Conservation (phyloP, 2,113 vertebrate species). For the Penelope pileata region DNA sequence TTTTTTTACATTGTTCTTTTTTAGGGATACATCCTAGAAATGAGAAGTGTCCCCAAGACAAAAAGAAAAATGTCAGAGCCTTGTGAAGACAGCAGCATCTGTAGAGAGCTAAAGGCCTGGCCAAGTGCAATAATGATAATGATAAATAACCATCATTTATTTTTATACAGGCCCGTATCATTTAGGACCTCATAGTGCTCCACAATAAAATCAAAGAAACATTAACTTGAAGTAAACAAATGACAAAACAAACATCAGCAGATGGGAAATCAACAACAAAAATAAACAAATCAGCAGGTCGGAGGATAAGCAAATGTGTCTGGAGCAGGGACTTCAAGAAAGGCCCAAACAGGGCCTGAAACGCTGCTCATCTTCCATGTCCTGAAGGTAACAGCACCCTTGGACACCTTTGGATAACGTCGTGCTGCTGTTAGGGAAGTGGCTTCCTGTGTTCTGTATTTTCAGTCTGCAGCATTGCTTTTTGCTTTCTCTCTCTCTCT, state of each 20-base stretch:
- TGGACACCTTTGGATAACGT: fast-evolving
- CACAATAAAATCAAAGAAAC: conserved; percentile 73
- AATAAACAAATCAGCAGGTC: conserved; percentile 71
- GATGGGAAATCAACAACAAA: conserved; percentile 69
- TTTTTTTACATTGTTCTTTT: not conserved
- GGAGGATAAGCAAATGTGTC: not conserved
- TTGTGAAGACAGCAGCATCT: not conserved
- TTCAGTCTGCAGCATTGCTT: not conserved
- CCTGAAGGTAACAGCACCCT: fast-evolving
- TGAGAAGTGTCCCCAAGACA: conserved; percentile 12
- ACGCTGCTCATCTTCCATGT: fast-evolving
- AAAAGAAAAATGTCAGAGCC: conserved; percentile 2
- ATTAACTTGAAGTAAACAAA: conserved; percentile 74
- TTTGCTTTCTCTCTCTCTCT: too few relatives aligned
- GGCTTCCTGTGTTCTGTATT: not conserved
- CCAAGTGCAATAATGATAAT: conserved; percentile 54
- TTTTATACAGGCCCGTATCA: conserved; percentile 49
- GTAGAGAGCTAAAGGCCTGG: conserved; percentile 46
- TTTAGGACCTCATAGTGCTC: conserved; percentile 71
- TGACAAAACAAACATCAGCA: conserved; percentile 70
- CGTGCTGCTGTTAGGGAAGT: not conserved
- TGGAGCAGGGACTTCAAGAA: not conserved
- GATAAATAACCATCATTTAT: conserved; percentile 70
- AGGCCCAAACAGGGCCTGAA: not conserved
- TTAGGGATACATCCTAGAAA: not conserved